These are phyloP conservation scores for Condylura cristata DNA, from an alignment of 2,113 vertebrate genomes.

Conservation along the genomic window DNA sequence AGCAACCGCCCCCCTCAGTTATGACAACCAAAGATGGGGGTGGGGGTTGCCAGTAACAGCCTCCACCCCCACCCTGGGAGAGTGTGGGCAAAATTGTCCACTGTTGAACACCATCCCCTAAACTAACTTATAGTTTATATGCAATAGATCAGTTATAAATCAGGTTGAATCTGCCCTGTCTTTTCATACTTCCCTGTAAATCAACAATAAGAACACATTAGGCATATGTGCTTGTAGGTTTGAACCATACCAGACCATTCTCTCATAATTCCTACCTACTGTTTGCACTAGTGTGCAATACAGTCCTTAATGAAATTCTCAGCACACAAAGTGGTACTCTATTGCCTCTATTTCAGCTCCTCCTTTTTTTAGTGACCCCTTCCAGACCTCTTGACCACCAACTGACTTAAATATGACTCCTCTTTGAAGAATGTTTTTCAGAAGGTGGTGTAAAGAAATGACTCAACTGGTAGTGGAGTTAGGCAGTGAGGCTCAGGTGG, in stretches of 20 bases:
- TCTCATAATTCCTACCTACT: not conserved
- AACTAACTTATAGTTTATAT: constrained; percentile 46
- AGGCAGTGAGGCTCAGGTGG: not conserved
- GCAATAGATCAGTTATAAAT: constrained; percentile 24
- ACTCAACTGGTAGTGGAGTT: not conserved
- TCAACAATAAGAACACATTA: constrained; percentile 19
- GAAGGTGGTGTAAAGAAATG: not conserved
- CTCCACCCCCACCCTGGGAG: not conserved
- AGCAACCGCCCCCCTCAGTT: not conserved
- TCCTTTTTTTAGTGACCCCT: not conserved
- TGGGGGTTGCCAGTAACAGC: not conserved
- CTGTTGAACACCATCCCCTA: not conserved
- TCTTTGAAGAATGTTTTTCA: constrained; percentile 23
- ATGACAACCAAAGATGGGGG: not conserved
- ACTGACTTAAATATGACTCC: not conserved
- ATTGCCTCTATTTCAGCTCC: not conserved
- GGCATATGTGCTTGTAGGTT: not conserved
- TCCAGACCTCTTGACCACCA: not conserved
- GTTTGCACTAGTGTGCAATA: not conserved
- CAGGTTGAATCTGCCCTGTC: constrained; percentile 26
- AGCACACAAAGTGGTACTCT: not conserved
- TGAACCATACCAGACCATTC: not conserved
- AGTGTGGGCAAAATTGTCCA: not conserved
- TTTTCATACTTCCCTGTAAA: constrained; percentile 52
- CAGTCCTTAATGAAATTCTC: not conserved